Base-by-base conservation (phyloP, 2,888 invertebrate species). In the Myopa testacea region DNA sequence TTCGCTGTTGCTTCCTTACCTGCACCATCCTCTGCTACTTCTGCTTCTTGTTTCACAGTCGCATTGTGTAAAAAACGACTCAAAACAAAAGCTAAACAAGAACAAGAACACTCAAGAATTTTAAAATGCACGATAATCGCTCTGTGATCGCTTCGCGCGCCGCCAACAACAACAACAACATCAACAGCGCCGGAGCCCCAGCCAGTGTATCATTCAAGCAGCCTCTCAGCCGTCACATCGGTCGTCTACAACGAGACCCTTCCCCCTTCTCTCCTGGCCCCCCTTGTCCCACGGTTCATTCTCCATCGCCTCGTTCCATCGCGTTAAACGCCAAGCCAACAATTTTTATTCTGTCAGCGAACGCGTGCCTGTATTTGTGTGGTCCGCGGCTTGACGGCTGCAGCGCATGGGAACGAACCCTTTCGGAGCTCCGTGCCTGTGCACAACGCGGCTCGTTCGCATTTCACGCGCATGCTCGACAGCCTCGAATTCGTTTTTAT, bases 351-450 rank as follows among this genome's bases (percentile, higher is more conserved):
- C 88, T 89, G 89, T 88, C 89, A 88, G 87, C 88, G 84, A 89
- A 88, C 89, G 89, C 89, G 89, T 89, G 89, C 89, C 89, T 89
- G 88, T 89, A 87, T 89, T 84, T 89, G 89, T 89, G 89, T 89
- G 89, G 89, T 89, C 89, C 84, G 83, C 81, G 83, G 81, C 81
- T 82, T 71, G 76, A 71, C 60, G 79, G 78, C 73, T 68, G 40
- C 76, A 65, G 52, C 34, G 60, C 52, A 50, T 55, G 14, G 14
- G 40, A 50, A n/a, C n/a, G 34, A 14, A 19, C 14, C 65, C 34
- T 65, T 58, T 73, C 68, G 60, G 26, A 68, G 72, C 62, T 52
- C n/a, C 45, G 45, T 45, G 67, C 16, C 40, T 37, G n/a, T 3
- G 38, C 63, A 3, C 67, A 58, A 12, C 38, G 72, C 19, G 34